Evolutionary conservation across 1,140 invertebrate species (phyloP), one percentile per base, ranked within the genome.

Genomic region (Drosophila biarmipes): DNA sequence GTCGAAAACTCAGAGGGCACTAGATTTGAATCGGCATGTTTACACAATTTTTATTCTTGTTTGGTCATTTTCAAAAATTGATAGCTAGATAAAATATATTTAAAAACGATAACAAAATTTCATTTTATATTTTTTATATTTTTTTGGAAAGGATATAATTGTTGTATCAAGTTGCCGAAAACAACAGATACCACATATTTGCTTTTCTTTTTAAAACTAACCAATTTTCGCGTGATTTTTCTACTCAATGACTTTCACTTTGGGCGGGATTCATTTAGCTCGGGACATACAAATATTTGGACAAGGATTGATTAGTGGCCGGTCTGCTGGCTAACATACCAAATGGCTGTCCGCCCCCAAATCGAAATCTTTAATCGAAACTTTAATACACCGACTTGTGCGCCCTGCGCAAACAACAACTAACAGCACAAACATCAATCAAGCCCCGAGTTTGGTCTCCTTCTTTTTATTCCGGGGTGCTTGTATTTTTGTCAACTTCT

Each of bases 341-440:
- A 79, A 87, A 89, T 87, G 72, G 74, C 64, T 72, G 61, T 61
- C 74, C 66, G 64, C 61, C 57, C 29, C 62, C 66, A 68, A 82
- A 72, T 69, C 67, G 49, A 69, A 69, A 69, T 69, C 78, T 87
- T 86, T 86, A 89, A 89, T 89, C 84, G 82, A 76, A 82, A 82
- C 86, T 82, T 87, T 81, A 87, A 87, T 78, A 58, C 49, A 53
- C 59, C 72, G 63, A 48, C 19, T 63, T 35, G 17, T 31, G 12
- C 24, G 17, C 38, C 14, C 57, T 53, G 4, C 40, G 43, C 84
- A 87, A 87, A 89, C 84, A 89, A 79, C 82, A 87, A 82, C 82
- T 79, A 84, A 75, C 74, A 89, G 84, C 79, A 89, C 82, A 89
- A 87, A 87, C 82, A 87, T 87, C 82, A 87, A 87, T 87, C 82